phyloP scores from a whole-genome alignment of 2,113 vertebrate genomes.

The Drymodes brunneopygia region DNA sequence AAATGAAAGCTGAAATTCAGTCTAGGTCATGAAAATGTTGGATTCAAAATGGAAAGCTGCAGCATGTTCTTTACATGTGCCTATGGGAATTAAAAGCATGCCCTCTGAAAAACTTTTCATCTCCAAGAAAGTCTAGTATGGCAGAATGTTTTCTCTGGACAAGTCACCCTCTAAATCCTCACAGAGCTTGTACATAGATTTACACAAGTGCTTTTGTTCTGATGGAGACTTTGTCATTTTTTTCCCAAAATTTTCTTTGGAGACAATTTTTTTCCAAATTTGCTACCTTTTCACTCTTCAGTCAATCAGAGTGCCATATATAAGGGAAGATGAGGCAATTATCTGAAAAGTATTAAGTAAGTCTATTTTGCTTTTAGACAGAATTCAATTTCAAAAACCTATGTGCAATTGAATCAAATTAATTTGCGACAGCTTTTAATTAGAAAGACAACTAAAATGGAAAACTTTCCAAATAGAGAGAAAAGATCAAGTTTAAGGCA shows the following conservation, averaged over 20 bases:
- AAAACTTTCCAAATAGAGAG: background rate
- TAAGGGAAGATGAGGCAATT: background rate
- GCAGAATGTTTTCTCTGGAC: background rate
- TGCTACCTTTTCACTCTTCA: background rate
- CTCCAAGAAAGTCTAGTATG: background rate
- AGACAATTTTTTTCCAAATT: background rate
- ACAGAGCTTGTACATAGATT: background rate
- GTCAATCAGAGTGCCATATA: background rate
- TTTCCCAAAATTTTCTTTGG: background rate
- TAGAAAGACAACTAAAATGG: background rate
- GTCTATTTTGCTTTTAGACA: background rate
- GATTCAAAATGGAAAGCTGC: background rate
- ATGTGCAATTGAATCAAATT: background rate
- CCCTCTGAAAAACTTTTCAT: background rate
- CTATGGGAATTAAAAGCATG: background rate
- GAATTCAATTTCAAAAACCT: background rate
- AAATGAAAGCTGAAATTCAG: background rate
- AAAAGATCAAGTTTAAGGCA: background rate
- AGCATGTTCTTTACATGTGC: background rate
- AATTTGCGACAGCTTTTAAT: background rate
- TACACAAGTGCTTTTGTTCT: background rate
- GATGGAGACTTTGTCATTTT: background rate
- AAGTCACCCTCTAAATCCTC: background rate
- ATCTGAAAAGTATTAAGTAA: background rate
- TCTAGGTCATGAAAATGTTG: background rate